Conservation (phyloP, 1,140 invertebrate genomes). For the Lysiphlebus fabarum region DNA sequence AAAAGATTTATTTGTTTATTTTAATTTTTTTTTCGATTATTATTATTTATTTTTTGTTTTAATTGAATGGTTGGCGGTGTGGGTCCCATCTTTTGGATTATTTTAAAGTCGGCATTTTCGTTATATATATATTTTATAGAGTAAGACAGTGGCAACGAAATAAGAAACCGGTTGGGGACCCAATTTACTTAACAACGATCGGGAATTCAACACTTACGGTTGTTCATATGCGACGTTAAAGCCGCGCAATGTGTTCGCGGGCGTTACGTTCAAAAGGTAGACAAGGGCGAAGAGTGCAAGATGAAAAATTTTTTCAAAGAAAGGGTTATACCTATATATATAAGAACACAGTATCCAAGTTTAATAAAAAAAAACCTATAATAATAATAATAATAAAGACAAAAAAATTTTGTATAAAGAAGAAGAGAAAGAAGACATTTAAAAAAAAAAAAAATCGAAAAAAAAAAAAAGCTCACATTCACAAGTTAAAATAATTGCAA, state of each 20-base stretch:
- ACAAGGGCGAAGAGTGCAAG: conserved; percentile 5
- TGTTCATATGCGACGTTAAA: conserved; percentile 34
- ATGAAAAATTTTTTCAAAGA: not conserved
- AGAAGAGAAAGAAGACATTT: not conserved
- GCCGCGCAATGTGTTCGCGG: conserved; percentile 7
- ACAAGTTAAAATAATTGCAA: too few species aligned
- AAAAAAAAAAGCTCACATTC: too few species aligned
- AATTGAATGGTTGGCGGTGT: not conserved
- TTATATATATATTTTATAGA: too few species aligned
- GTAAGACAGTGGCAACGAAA: conserved; percentile 56
- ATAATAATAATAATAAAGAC: not conserved
- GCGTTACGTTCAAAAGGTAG: too few species aligned
- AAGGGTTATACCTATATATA: too few species aligned
- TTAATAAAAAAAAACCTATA: too few species aligned
- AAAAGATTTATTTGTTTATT: too few species aligned
- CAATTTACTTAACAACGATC: conserved; percentile 57
- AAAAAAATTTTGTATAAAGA: conserved; percentile 4
- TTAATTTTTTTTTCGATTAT: conserved; percentile 3
- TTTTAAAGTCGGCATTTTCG: too few species aligned
- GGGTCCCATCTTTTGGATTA: too few species aligned
- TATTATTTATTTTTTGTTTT: not conserved
- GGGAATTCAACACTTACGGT: conserved; percentile 56
- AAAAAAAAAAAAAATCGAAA: not conserved
- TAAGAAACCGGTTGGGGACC: conserved; percentile 55
- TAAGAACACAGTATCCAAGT: too few species aligned